These are phyloP conservation scores for Tachysurus vachellii DNA, from an alignment of 2,113 vertebrate species.

Conservation along the genomic window DNA sequence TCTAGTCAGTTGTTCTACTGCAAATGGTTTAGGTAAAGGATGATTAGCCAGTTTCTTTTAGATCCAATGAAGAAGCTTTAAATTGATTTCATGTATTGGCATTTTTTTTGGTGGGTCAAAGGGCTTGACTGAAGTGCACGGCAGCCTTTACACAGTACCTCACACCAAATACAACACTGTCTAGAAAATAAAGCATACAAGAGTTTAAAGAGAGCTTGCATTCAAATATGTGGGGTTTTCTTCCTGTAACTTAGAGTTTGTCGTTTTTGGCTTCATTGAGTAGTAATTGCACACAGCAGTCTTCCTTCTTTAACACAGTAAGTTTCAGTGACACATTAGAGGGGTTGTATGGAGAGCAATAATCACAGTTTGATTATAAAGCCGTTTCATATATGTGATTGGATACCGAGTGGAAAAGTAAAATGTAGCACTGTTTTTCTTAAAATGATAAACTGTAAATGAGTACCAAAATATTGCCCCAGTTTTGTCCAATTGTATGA, in stretches of 20 bases:
- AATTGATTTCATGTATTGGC: neutral
- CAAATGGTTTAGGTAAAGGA: too few relatives aligned
- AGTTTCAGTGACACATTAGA: neutral
- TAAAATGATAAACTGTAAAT: neutral
- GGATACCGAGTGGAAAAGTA: neutral
- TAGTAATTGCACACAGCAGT: neutral
- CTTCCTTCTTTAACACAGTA: neutral
- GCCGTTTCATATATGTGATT: neutral
- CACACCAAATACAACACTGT: neutral
- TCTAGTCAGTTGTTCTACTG: neutral
- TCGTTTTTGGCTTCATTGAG: too few relatives aligned
- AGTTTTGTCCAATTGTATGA: too few relatives aligned
- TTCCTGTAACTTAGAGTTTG: too few relatives aligned
- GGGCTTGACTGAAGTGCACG: neutral
- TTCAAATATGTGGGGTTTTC: neutral
- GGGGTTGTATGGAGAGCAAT: neutral
- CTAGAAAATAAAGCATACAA: neutral
- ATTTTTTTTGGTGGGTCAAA: neutral
- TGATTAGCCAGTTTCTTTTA: neutral
- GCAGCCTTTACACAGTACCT: neutral
- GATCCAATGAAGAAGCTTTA: neutral
- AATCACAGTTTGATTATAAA: neutral
- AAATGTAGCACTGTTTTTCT: neutral
- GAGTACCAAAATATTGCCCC: neutral
- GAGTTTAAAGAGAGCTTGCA: neutral